Conservation (phyloP, 92 coral and sea anemone species). For the Phenganax marumi region DNA sequence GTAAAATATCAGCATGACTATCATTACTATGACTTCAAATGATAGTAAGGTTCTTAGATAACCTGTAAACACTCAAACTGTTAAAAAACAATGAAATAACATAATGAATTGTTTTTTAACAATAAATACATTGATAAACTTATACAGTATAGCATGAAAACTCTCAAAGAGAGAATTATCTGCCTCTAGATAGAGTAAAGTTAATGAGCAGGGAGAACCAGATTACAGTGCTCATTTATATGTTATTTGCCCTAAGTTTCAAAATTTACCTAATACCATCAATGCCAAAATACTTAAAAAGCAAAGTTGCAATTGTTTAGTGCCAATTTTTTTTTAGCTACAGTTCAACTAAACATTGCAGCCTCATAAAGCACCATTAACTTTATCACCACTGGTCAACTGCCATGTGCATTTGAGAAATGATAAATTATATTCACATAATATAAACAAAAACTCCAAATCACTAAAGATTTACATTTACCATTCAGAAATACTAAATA, state of each 20-base stretch:
- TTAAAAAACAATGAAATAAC: not conserved
- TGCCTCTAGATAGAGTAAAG: no score
- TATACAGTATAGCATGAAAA: no score
- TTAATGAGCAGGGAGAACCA: no score
- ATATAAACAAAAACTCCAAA: not conserved
- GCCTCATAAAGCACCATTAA: not conserved
- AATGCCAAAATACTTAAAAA: no score
- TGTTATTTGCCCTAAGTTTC: no score
- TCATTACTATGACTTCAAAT: not conserved
- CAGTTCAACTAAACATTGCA: no score
- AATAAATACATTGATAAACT: no score
- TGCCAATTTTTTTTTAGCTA: no score
- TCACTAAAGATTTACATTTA: not conserved
- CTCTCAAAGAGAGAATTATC: no score
- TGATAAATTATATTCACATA: not conserved
- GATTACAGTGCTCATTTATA: no score
- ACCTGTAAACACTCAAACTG: constrained; percentile 1
- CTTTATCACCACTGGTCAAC: constrained; percentile 3
- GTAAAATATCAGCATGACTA: not conserved
- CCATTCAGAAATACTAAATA: not conserved
- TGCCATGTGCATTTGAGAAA: constrained; percentile 4
- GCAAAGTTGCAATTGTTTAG: no score
- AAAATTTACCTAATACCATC: no score
- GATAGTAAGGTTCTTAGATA: not conserved
- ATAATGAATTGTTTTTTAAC: not conserved